Percentiles rank a stretch among this genome's conserved stretches.
Conservation (phyloP, 2,888 invertebrate genomes). For the Metalampra italica region DNA sequence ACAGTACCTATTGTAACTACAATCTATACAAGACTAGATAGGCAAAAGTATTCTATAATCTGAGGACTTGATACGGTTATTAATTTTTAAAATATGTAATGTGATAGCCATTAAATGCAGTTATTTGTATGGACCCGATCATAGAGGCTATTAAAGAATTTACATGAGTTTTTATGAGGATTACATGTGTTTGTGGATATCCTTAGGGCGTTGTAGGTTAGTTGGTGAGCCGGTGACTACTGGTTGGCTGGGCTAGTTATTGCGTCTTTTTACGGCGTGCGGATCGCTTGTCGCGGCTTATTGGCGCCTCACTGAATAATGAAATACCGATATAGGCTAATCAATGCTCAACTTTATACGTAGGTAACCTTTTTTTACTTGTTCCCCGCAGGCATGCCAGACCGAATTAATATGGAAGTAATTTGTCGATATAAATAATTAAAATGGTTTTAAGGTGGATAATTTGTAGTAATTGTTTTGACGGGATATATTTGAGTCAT, state of each 20-base stretch:
- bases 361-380: slow-evolving; percentile 21
- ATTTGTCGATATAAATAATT: background rate
- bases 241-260: slow-evolving; percentile 32
- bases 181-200: slow-evolving; percentile 26
- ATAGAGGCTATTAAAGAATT: slow-evolving; percentile 25
- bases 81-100: slow-evolving; percentile 27
- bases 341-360: slow-evolving; percentile 47
- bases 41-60: slow-evolving; percentile 19
- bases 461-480: background rate
- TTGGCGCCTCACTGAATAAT: slow-evolving; percentile 65
- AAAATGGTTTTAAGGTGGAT: background rate
- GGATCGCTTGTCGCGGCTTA: slow-evolving; percentile 18
- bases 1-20: background rate
- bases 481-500: background rate
- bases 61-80: slow-evolving; percentile 25
- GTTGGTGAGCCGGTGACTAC: slow-evolving; percentile 39
- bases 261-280: slow-evolving; percentile 43
- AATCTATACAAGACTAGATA: no score
- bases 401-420: background rate
- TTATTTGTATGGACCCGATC: slow-evolving; percentile 25
- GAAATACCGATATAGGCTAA: slow-evolving; percentile 55
- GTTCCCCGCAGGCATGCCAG: slow-evolving; percentile 4
- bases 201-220: slow-evolving; percentile 54
- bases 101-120: slow-evolving; percentile 25
- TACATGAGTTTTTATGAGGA: slow-evolving; percentile 32